Percentiles rank a stretch among this genome's conserved stretches.
Evolutionary conservation across 2,888 invertebrate species (phyloP).

Genomic region (Oxyscelio sp.): DNA sequence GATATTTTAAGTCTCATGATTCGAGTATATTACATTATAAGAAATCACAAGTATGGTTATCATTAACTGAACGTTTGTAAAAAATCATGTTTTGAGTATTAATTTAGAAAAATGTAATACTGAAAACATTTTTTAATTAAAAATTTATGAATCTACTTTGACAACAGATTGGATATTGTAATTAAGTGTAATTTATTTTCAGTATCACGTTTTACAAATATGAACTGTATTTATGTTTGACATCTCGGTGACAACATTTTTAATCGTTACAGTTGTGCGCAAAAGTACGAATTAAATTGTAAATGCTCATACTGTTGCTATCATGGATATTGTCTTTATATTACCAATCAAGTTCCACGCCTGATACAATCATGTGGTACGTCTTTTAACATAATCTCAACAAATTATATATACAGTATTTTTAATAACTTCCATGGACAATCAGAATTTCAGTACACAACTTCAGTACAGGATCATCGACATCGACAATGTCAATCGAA

Average conservation of each 20-base stretch:
- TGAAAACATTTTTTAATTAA: conserved; percentile 8
- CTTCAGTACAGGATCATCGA: conserved; percentile 3
- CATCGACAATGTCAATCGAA: conserved; percentile 25
- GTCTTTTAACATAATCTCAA: conserved; percentile 32
- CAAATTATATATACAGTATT: conserved; percentile 26
- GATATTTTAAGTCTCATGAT: too few relatives aligned
- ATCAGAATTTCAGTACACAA: conserved; percentile 13
- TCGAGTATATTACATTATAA: not conserved
- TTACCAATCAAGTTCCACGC: conserved; percentile 17
- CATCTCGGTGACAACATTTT: not conserved
- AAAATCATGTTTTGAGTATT: not conserved
- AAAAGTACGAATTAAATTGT: conserved; percentile 41
- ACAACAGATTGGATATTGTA: too few relatives aligned
- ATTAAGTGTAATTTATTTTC: too few relatives aligned
- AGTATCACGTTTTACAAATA: conserved; percentile 28
- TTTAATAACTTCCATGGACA: conserved; percentile 14
- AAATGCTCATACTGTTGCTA: conserved; percentile 21
- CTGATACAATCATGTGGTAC: conserved; percentile 26
- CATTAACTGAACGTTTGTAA: not conserved
- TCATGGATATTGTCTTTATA: conserved; percentile 52
- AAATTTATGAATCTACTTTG: not conserved
- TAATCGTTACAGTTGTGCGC: conserved; percentile 39
- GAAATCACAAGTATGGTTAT: conserved; percentile 23
- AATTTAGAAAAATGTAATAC: conserved; percentile 21
- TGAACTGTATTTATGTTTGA: not conserved